These are phyloP conservation scores for Calameuta pallipes DNA, from an alignment of 2,888 invertebrate genomes.

Conservation along the genomic window DNA sequence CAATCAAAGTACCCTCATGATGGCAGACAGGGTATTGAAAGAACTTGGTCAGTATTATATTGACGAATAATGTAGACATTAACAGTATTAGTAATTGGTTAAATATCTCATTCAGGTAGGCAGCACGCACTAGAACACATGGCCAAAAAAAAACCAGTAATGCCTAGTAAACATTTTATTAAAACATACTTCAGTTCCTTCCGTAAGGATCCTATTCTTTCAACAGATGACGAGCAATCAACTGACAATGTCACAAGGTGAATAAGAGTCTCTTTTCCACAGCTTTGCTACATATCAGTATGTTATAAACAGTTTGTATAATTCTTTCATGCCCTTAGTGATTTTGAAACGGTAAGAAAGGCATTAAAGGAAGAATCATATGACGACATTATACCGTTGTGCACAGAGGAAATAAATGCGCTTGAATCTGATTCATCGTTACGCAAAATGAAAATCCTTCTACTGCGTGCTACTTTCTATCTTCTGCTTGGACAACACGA, in stretches of 20 bases:
- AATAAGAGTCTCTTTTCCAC: not conserved
- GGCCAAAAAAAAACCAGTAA: conserved; percentile 74
- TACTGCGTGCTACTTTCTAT: conserved; percentile 88
- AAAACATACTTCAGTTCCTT: conserved; percentile 90
- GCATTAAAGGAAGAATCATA: conserved; percentile 79
- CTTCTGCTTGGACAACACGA: conserved; percentile 81
- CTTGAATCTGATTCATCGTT: conserved; percentile 51
- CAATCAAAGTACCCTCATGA: conserved; percentile 81
- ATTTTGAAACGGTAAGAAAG: conserved; percentile 78
- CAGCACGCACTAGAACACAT: conserved; percentile 82
- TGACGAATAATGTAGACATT: not conserved
- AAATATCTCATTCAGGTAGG: conserved; percentile 56
- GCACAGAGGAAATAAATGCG: conserved; percentile 81
- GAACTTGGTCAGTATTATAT: conserved; percentile 72
- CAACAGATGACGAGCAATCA: conserved; percentile 64
- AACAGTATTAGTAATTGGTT: not conserved
- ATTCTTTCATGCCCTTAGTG: conserved; percentile 61
- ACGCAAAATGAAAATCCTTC: conserved; percentile 73
- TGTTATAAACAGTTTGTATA: conserved; percentile 6
- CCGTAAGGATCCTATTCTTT: conserved; percentile 83
- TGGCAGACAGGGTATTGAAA: conserved; percentile 90
- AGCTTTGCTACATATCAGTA: not conserved
- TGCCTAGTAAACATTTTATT: conserved; percentile 89
- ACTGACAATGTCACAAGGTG: conserved; percentile 11
- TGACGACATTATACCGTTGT: conserved; percentile 82